phyloP scores from a whole-genome alignment of 1,140 invertebrate species.

The Theocolax elegans region DNA sequence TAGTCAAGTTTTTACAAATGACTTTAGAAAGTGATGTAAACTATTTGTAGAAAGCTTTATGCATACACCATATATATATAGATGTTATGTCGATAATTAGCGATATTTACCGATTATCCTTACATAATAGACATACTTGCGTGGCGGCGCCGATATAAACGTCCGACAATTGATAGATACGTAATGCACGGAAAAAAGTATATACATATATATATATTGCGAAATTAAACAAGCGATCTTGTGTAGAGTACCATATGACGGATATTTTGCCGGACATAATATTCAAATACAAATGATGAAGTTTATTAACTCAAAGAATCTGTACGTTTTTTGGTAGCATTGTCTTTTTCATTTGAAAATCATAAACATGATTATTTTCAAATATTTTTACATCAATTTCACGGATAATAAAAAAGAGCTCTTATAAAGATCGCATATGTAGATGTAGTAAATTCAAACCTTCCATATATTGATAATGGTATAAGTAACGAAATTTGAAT shows the following conservation, averaged over 20 bases:
- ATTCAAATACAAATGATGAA: neutral
- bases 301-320: too few relatives aligned
- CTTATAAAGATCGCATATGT: too few relatives aligned
- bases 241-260: slow-evolving; percentile 49
- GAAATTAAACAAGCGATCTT: slow-evolving; percentile 35
- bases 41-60: slow-evolving; percentile 66
- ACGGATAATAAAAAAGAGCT: too few relatives aligned
- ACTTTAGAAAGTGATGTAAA: slow-evolving; percentile 52
- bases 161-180: slow-evolving; percentile 63
- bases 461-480: too few relatives aligned
- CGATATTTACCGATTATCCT: slow-evolving; percentile 47
- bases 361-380: too few relatives aligned
- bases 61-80: slow-evolving; percentile 56
- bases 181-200: slow-evolving; percentile 56
- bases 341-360: too few relatives aligned
- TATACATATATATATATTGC: slow-evolving; percentile 45
- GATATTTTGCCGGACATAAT: slow-evolving; percentile 17
- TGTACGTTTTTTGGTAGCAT: too few relatives aligned
- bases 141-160: slow-evolving; percentile 61
- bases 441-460: too few relatives aligned
- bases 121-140: slow-evolving; percentile 49
- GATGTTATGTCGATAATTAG: slow-evolving; percentile 61
- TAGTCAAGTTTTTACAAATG: slow-evolving; percentile 32
- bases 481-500: too few relatives aligned
- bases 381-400: too few relatives aligned